Evolutionary conservation across 1,140 invertebrate species (phyloP).

Genomic region (Stenopsyche tienmushanensis): DNA sequence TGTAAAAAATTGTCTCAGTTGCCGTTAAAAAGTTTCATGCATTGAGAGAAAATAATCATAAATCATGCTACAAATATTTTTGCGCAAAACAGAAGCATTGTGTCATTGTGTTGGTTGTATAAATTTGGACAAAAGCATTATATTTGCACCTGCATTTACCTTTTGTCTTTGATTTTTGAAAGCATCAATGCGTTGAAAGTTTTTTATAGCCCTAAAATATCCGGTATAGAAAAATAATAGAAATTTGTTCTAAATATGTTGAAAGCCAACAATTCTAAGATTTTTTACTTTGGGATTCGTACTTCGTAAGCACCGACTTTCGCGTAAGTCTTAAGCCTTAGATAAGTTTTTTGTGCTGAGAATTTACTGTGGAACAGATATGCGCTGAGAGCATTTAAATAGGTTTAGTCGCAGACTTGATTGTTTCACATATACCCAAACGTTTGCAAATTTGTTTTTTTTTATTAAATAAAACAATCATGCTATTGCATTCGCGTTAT

Average conservation of each 20-base stretch:
- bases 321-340: slow-evolving; percentile 36
- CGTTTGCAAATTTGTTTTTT: background rate
- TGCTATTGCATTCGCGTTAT: background rate
- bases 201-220: background rate
- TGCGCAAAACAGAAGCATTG: no score
- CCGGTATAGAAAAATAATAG: background rate
- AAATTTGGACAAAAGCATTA: no score
- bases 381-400: slow-evolving; percentile 14
- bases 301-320: slow-evolving; percentile 24
- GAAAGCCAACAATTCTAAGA: slow-evolving; percentile 13
- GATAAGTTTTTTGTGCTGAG: slow-evolving; percentile 39
- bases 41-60: no score
- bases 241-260: background rate
- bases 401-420: background rate
- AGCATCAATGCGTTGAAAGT: no score
- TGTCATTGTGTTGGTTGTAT: no score
- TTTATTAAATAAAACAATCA: background rate
- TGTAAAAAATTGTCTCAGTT: no score
- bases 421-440: no score
- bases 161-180: no score
- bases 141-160: no score
- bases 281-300: slow-evolving; percentile 19
- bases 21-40: no score
- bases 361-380: slow-evolving; percentile 29
- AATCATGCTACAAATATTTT: no score